Evolutionary conservation across 1,140 invertebrate genomes (phyloP).

Genomic region (Bombus haemorrhoidalis): DNA sequence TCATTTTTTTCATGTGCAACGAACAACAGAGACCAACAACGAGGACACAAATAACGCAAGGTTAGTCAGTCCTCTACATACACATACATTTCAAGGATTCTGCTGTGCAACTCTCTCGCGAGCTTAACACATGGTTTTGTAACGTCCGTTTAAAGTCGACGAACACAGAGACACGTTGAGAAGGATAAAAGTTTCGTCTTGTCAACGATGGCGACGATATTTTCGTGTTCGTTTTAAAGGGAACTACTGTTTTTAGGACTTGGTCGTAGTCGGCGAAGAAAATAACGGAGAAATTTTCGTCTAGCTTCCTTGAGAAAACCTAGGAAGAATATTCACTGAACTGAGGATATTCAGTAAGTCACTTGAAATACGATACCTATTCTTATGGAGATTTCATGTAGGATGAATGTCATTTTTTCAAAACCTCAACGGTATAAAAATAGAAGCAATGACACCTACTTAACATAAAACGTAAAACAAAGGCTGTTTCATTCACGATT

Average conservation of each 20-base stretch:
- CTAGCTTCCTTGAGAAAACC: not conserved
- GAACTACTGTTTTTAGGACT: not conserved
- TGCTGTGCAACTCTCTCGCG: not conserved
- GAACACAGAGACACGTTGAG: not conserved
- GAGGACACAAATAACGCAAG: constrained; percentile 27
- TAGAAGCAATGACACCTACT: not conserved
- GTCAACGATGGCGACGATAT: not conserved
- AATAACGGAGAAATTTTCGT: not conserved
- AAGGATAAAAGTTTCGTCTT: not conserved
- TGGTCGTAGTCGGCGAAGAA: no score
- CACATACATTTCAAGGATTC: constrained; percentile 37
- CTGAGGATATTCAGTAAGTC: not conserved
- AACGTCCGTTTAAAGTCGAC: not conserved
- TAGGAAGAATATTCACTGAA: not conserved
- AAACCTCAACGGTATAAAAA: not conserved
- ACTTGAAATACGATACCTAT: not conserved
- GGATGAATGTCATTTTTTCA: not conserved
- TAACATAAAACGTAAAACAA: not conserved
- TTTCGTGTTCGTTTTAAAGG: not conserved
- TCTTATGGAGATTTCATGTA: not conserved
- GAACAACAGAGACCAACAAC: constrained; percentile 23
- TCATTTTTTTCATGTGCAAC: not conserved
- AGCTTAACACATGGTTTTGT: constrained; percentile 17
- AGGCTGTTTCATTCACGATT: not conserved
- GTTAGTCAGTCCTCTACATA: constrained; percentile 20